Conservation (phyloP, 2,797 vertebrate species). For the Champsocephalus gunnari region DNA sequence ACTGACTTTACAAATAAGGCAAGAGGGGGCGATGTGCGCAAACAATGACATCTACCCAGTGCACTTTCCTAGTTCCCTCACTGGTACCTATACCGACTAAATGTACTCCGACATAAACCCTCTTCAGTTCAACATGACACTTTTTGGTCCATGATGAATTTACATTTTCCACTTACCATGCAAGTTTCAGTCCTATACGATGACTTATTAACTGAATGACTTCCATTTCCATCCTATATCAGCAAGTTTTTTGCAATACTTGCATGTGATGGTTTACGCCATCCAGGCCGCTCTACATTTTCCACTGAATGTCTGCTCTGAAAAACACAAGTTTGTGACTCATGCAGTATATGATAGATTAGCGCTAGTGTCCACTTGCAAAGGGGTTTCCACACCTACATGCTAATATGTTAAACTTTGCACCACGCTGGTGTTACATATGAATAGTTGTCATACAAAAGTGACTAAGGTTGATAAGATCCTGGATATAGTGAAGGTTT, state of each 20-base stretch:
- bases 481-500: slow-evolving; percentile 38
- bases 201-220: slow-evolving; percentile 70
- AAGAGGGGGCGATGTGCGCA: no score
- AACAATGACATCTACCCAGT: no score
- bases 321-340: slow-evolving; percentile 22
- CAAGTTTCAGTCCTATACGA: slow-evolving; percentile 40
- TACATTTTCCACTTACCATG: slow-evolving; percentile 67
- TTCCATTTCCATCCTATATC: slow-evolving; percentile 45
- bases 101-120: neutral
- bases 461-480: slow-evolving; percentile 33
- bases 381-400: slow-evolving; percentile 28
- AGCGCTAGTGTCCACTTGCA: neutral
- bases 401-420: slow-evolving; percentile 20
- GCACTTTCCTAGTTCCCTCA: neutral
- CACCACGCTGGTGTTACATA: slow-evolving; percentile 10
- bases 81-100: neutral
- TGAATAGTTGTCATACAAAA: slow-evolving; percentile 34
- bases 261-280: slow-evolving; percentile 43
- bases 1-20: no score
- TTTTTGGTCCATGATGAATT: slow-evolving; percentile 3
- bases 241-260: slow-evolving; percentile 56
- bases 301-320: neutral
- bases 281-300: slow-evolving; percentile 3
- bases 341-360: slow-evolving; percentile 4
- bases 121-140: slow-evolving; percentile 16